These are phyloP conservation scores for Holothuria scabra DNA, from an alignment of 53 echinoderm and acorn worm species.

Conservation along the genomic window DNA sequence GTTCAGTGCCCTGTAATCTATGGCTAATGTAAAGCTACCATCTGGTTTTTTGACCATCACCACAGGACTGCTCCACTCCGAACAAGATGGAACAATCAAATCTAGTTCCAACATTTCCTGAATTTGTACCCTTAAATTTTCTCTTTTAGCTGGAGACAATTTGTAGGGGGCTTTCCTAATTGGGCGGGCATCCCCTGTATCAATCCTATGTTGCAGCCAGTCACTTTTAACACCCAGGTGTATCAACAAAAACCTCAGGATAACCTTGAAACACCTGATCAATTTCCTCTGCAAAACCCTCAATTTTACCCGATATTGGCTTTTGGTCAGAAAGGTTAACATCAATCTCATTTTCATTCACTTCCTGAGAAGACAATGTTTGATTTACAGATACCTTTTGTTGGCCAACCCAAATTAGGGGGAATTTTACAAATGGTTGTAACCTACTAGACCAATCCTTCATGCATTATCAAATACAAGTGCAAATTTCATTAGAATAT, in stretches of 20 bases:
- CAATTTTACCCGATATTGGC: too few relatives aligned
- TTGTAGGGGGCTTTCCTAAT: conserved; percentile 8
- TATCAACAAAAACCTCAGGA: too few relatives aligned
- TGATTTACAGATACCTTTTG: too few relatives aligned
- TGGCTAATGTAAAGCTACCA: conserved; percentile 46
- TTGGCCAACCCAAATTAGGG: too few relatives aligned
- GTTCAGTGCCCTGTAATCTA: conserved; percentile 61
- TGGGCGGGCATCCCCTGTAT: not conserved
- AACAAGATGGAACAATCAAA: conserved; percentile 46
- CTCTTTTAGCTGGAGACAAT: not conserved
- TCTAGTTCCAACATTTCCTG: conserved; percentile 28
- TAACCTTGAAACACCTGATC: not conserved
- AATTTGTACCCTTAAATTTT: not conserved
- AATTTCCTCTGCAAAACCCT: not conserved
- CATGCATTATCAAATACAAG: too few relatives aligned
- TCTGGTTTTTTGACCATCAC: too few relatives aligned
- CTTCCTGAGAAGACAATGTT: too few relatives aligned
- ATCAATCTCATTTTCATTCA: too few relatives aligned
- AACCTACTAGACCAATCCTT: too few relatives aligned
- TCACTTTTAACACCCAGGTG: conserved; percentile 6
- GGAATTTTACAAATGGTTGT: too few relatives aligned
- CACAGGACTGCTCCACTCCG: conserved; percentile 54
- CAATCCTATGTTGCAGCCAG: not conserved
- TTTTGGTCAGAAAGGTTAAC: too few relatives aligned
- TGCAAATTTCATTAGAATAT: conserved; percentile 8